Percentiles rank a stretch among this genome's conserved stretches.
Conservation (phyloP, 2,888 invertebrate species). For the Cosmorhoe ocellata region DNA sequence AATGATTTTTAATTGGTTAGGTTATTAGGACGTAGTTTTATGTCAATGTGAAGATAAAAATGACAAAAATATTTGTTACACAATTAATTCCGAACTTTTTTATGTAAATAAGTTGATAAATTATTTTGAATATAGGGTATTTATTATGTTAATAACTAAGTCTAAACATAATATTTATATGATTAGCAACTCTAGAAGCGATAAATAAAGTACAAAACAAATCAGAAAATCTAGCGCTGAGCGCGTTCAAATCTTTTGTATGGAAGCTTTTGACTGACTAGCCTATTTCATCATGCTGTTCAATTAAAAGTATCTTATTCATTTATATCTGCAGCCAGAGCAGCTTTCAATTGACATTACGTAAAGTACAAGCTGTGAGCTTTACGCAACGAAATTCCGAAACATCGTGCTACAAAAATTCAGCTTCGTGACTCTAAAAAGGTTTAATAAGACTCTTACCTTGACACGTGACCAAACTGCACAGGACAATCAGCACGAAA, state of each 20-base stretch:
- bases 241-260: slow-evolving; percentile 30
- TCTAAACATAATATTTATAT: no score
- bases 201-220: neutral
- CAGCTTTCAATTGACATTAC: slow-evolving; percentile 27
- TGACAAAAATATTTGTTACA: no score
- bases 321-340: slow-evolving; percentile 15
- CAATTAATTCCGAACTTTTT: no score
- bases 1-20: no score
- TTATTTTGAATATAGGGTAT: no score
- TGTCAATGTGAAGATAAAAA: no score
- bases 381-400: slow-evolving; percentile 27
- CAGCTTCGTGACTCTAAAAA: slow-evolving; percentile 27
- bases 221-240: neutral
- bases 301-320: neutral
- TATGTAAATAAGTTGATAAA: no score
- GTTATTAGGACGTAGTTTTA: no score
- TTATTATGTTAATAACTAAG: no score
- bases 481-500: slow-evolving; percentile 48
- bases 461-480: slow-evolving; percentile 67
- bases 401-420: slow-evolving; percentile 19
- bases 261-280: neutral
- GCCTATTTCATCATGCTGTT: neutral
- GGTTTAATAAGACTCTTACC: slow-evolving; percentile 64
- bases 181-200: no score
- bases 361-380: slow-evolving; percentile 18